phyloP scores from a whole-genome alignment of 2,888 invertebrate species.

The Smittia sp. region DNA sequence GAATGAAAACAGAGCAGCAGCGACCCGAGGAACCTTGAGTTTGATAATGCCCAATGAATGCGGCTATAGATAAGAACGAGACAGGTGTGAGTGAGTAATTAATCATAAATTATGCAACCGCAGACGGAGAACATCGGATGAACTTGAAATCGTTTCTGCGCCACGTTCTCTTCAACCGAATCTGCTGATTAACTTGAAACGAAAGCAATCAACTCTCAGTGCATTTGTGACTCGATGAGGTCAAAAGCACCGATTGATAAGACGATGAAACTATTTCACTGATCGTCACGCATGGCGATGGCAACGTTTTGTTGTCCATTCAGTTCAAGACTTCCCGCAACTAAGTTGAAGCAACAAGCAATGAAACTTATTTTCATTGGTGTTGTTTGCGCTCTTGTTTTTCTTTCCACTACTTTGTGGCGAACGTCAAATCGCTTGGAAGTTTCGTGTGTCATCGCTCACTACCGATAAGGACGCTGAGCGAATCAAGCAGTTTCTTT shows the following conservation, averaged over 20 bases:
- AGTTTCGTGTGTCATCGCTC: background rate
- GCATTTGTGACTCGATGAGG: background rate
- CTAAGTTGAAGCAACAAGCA: background rate
- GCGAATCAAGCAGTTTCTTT: background rate
- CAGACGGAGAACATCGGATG: background rate
- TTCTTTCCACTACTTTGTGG: background rate
- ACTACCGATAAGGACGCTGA: background rate
- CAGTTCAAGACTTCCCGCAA: background rate
- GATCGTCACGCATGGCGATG: background rate
- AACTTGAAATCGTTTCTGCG: background rate
- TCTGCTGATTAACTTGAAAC: background rate
- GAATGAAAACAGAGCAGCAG: too few relatives aligned
- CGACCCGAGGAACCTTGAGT: too few relatives aligned
- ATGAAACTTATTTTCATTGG: too few relatives aligned
- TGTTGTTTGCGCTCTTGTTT: background rate
- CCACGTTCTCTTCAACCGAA: background rate
- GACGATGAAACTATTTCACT: background rate
- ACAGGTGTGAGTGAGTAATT: too few relatives aligned
- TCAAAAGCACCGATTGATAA: conserved; percentile 7
- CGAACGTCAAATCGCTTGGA: background rate
- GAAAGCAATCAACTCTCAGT: too few relatives aligned
- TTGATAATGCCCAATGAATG: too few relatives aligned
- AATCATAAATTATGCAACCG: too few relatives aligned
- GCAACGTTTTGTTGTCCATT: background rate
- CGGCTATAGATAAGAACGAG: too few relatives aligned